Evolutionary conservation across 2,888 invertebrate species (phyloP).

Genomic region (Aplocera efformata): DNA sequence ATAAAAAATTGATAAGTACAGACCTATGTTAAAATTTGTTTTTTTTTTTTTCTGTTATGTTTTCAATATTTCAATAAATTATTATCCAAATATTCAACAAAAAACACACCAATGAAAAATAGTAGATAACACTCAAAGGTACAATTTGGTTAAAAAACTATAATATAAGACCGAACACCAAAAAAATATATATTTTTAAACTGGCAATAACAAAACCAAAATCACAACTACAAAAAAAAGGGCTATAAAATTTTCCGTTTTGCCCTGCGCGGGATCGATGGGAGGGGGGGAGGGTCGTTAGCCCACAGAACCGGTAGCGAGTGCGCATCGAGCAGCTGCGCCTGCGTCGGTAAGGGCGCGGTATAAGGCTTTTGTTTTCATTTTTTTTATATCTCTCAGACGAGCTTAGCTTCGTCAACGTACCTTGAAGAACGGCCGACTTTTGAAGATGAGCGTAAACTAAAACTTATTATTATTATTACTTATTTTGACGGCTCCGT

Average conservation of each 20-base stretch:
- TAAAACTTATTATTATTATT: no score
- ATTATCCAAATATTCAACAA: no score
- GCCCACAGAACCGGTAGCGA: conserved; percentile 77
- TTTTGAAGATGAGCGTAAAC: no score
- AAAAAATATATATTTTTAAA: conserved; percentile 2
- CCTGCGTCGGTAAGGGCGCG: conserved; percentile 48
- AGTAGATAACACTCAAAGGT: no score
- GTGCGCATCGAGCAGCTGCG: conserved; percentile 75
- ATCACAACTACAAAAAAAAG: conserved; percentile 25
- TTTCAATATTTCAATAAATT: no score
- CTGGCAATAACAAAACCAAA: not conserved
- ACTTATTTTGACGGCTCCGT: no score
- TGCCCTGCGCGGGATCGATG: conserved; percentile 45
- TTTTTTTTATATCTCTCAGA: not conserved
- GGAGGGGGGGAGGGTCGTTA: conserved; percentile 57
- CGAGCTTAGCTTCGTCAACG: not conserved
- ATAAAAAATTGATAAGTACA: no score
- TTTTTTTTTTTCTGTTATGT: no score
- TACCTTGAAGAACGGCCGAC: no score
- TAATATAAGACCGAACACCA: conserved; percentile 7
- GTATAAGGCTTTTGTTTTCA: conserved; percentile 16
- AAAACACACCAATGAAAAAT: no score
- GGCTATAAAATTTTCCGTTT: conserved; percentile 62
- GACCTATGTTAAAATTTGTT: no score
- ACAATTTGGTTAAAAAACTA: no score